Percentiles rank a stretch among this genome's conserved stretches.
These are phyloP conservation scores for Penaeus chinensis DNA, from an alignment of 1,140 invertebrate species.

Conservation along the genomic window DNA sequence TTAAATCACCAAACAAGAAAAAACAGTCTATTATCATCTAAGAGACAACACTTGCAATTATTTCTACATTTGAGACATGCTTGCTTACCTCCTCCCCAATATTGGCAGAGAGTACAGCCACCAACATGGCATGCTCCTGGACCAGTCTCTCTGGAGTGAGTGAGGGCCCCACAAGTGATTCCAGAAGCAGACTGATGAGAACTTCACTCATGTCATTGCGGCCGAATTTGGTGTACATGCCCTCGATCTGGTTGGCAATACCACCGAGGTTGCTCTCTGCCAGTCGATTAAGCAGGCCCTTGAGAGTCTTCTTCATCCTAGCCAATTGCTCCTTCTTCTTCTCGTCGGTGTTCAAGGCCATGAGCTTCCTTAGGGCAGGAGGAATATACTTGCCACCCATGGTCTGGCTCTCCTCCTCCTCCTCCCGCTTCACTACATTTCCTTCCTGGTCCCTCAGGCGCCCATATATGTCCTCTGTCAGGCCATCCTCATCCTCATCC, in stretches of 20 bases:
- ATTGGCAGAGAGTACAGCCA: constrained; percentile 89
- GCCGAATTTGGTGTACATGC: constrained; percentile 78
- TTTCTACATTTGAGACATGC: too few relatives aligned
- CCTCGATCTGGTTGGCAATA: constrained; percentile 77
- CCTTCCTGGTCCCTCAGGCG: constrained; percentile 74
- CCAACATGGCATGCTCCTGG: constrained; percentile 84
- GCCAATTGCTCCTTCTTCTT: constrained; percentile 74
- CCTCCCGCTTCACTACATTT: constrained; percentile 25
- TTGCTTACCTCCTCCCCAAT: constrained; percentile 88
- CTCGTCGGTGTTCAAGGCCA: constrained; percentile 70
- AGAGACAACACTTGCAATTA: too few relatives aligned
- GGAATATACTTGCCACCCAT: constrained; percentile 80
- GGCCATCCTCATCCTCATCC: background rate
- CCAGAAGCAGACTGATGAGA: constrained; percentile 77
- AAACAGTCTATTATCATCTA: background rate
- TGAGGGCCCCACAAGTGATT: constrained; percentile 75
- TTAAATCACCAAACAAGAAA: background rate
- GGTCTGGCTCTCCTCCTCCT: constrained; percentile 62
- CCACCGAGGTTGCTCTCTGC: constrained; percentile 88
- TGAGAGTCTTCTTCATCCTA: constrained; percentile 81
- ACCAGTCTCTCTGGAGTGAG: constrained; percentile 82
- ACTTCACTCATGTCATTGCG: constrained; percentile 86
- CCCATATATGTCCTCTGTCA: constrained; percentile 95
- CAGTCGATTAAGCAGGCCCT: constrained; percentile 88
- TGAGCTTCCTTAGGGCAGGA: constrained; percentile 77